Evolutionary conservation across 2,888 invertebrate species (phyloP), one percentile per base, ranked within the genome.

Genomic region (Synergus gifuensis): DNA sequence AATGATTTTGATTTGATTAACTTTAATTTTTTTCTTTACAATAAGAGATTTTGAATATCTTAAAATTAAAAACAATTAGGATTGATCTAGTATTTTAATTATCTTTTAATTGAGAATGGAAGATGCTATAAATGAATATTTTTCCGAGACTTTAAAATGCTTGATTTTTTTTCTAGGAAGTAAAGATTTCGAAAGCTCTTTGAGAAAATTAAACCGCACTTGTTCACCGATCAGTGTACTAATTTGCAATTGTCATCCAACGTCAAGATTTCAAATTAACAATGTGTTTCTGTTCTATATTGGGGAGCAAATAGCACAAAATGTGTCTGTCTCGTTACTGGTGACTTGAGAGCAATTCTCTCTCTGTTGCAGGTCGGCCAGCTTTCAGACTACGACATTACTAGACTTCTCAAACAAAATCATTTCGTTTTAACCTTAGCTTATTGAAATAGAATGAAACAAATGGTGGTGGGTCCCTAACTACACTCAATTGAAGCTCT

Each of bases 371-470:
- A 93, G 93, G 93, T 92, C 92, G 92, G 91, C 92, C 93, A 91
- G 90, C 92, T 92, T 93, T 93, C 92, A 92, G 92, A 92, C 93
- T 92, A 90, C 92, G 93, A 93, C 92, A 93, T 91, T 93, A 93
- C 91, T 93, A 92, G 91, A 92, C 90, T 90, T 90, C 87, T 90
- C 86, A 87, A 87, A 88, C 87, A 86, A 86, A 88, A 86, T 89
- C 90, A 90, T 87, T 86, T 89, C 84, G 85, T 86, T 88, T 83
- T 90, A 90, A 89, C 87, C 79, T 86, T 88, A 89, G 86, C 86
- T 88, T 88, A 86, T 86, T 88, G 87, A 89, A 81, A 67, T 73
- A 62, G 60, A 69, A 73, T 60, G 40, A 77, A 46, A 77, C 64
- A 78, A 60, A 46, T 80, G 90, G 91, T 91, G 91, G 87, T 89